A percentile compares a stretch with the other conserved stretches of the same genome.
Conservation (phyloP, 2,888 invertebrate genomes). For the Meganola albula region DNA sequence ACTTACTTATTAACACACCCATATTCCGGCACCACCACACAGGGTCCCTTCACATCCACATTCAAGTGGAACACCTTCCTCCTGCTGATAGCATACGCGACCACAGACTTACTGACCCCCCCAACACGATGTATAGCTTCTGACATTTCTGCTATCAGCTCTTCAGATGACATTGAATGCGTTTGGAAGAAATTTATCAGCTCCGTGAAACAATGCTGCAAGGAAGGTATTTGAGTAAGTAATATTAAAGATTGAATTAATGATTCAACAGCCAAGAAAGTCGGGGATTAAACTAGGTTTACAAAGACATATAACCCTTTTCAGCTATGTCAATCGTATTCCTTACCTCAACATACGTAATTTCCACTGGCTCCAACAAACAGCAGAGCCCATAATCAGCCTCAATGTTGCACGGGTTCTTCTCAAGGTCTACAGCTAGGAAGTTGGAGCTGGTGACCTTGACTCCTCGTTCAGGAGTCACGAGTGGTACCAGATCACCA, state of each 20-base stretch:
- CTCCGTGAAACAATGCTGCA: constrained; percentile 84
- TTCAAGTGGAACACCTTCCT: constrained; percentile 82
- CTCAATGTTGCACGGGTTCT: constrained; percentile 80
- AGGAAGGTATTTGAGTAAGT: not conserved
- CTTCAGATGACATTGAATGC: constrained; percentile 64
- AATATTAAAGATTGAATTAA: too few relatives aligned
- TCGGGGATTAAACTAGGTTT: too few relatives aligned
- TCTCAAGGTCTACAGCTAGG: constrained; percentile 85
- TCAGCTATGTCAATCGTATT: too few relatives aligned
- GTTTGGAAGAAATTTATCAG: constrained; percentile 83
- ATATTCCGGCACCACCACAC: constrained; percentile 85
- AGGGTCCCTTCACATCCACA: constrained; percentile 86
- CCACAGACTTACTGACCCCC: constrained; percentile 55
- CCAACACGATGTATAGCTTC: constrained; percentile 47
- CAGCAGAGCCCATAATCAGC: constrained; percentile 83
- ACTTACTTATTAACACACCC: constrained; percentile 81
- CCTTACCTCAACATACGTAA: constrained; percentile 85
- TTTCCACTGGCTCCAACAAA: constrained; percentile 84
- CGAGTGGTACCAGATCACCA: constrained; percentile 83
- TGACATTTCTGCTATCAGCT: constrained; percentile 48
- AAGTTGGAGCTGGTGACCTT: constrained; percentile 82
- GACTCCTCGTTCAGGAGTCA: constrained; percentile 65
- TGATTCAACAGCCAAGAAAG: too few relatives aligned
- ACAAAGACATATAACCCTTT: too few relatives aligned
- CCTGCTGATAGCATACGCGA: constrained; percentile 69